Evolutionary conservation across 2,888 invertebrate species (phyloP).

Genomic region (Hoplodrina blanda): DNA sequence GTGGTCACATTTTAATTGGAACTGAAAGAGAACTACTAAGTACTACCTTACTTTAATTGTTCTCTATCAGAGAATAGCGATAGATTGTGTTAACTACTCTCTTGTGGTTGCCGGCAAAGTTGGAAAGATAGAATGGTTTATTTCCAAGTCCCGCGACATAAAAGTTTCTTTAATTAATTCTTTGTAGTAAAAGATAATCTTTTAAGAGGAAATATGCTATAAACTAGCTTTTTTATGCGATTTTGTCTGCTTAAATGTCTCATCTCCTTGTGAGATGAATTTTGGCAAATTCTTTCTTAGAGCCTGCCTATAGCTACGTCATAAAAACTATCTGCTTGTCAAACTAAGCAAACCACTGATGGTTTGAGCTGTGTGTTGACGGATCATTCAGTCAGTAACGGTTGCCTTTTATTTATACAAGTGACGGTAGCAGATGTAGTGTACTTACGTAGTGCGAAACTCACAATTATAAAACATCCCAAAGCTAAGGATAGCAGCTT

Average conservation of each 20-base stretch:
- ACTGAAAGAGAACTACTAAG: slow-evolving; percentile 9
- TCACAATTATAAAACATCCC: background rate
- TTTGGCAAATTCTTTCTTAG: no score
- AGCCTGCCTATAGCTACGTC: no score
- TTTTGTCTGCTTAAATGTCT: no score
- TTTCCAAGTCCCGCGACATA: slow-evolving; percentile 4
- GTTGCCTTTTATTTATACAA: no score
- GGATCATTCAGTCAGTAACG: no score
- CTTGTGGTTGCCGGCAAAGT: slow-evolving; percentile 22
- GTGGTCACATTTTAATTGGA: slow-evolving; percentile 38
- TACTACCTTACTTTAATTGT: slow-evolving; percentile 40
- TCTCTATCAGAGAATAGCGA: slow-evolving; percentile 26
- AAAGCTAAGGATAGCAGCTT: background rate
- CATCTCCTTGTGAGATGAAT: no score
- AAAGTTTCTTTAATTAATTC: background rate
- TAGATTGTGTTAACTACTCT: slow-evolving; percentile 35
- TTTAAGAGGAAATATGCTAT: no score
- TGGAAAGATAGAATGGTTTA: slow-evolving; percentile 19
- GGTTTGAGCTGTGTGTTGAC: no score
- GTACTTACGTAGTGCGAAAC: background rate
- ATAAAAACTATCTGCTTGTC: no score
- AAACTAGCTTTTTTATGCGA: no score
- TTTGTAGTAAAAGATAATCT: background rate
- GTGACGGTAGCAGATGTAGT: background rate
- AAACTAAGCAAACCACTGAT: no score